Evolutionary conservation across 2,888 invertebrate genomes (phyloP).

Genomic region (Vandiemenella viatica): DNA sequence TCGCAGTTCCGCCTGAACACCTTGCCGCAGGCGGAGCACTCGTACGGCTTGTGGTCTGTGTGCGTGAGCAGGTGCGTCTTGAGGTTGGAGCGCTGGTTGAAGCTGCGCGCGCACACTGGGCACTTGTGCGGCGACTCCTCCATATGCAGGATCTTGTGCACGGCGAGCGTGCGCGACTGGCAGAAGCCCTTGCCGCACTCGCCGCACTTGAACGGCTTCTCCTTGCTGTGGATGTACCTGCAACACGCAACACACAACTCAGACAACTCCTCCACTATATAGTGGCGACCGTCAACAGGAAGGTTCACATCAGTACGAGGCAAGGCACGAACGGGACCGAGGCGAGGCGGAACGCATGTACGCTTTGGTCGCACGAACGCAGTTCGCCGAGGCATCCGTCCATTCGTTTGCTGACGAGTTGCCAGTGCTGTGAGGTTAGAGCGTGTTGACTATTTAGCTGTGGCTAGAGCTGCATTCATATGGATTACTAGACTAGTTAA

Average conservation of each 20-base stretch:
- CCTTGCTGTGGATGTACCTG: conserved; percentile 95
- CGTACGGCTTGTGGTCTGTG: conserved; percentile 82
- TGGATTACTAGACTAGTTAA: too few species aligned
- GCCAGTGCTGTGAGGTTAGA: too few species aligned
- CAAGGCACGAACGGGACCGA: too few species aligned
- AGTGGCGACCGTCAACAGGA: too few species aligned
- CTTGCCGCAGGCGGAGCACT: conserved; percentile 76
- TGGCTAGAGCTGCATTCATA: too few species aligned
- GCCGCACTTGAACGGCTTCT: conserved; percentile 91
- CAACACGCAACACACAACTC: conserved; percentile 21
- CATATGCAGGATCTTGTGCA: conserved; percentile 86
- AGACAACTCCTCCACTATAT: too few species aligned
- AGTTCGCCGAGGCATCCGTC: too few species aligned
- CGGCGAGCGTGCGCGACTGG: conserved; percentile 85
- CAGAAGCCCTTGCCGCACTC: conserved; percentile 97
- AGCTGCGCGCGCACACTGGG: conserved; percentile 73
- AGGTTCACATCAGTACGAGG: too few species aligned
- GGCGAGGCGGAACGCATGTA: too few species aligned
- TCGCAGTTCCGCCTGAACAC: conserved; percentile 86
- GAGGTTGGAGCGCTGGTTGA: conserved; percentile 78
- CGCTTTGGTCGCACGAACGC: too few species aligned
- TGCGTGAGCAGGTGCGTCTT: conserved; percentile 81
- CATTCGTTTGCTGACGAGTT: too few species aligned
- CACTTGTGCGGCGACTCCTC: conserved; percentile 87
- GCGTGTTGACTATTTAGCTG: too few species aligned